A percentile compares a stretch with the other conserved stretches of the same genome.
phyloP scores from a whole-genome alignment of 2,888 invertebrate genomes.

The Pycnomerus fuliginosus region DNA sequence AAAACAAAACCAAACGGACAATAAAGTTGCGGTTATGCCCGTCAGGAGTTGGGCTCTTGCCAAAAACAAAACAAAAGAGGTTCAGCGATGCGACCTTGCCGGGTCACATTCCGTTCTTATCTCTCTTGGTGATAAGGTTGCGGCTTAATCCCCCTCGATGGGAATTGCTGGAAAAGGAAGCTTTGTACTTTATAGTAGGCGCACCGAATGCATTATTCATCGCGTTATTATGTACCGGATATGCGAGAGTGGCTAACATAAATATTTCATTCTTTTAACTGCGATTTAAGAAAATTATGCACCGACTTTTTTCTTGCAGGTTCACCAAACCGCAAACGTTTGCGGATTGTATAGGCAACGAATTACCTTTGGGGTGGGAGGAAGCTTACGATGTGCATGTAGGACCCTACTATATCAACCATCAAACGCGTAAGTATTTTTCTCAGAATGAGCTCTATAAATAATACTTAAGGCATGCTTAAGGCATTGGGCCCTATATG shows the following conservation, averaged over 20 bases:
- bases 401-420: conserved; percentile 96
- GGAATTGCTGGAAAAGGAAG: conserved; percentile 11
- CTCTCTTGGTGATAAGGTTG: conserved; percentile 8
- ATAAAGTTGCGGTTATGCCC: neutral
- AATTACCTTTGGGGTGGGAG: conserved; percentile 96
- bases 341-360: conserved; percentile 97
- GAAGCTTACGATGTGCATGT: conserved; percentile 92
- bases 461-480: too few species aligned
- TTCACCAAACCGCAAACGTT: conserved; percentile 96
- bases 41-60: neutral
- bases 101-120: conserved; percentile 20
- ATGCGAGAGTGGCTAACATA: conserved; percentile 11
- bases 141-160: conserved; percentile 4
- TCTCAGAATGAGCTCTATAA: neutral
- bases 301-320: conserved; percentile 60
- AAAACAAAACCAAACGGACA: neutral
- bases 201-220: conserved; percentile 19
- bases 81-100: conserved; percentile 15
- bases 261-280: conserved; percentile 14
- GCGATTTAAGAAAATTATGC: neutral
- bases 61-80: neutral
- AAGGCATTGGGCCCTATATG: too few species aligned
- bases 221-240: conserved; percentile 23
- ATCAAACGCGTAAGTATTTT: conserved; percentile 83
- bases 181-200: neutral